phyloP scores from a whole-genome alignment of 2,888 invertebrate genomes.

The Erebia epiphron region DNA sequence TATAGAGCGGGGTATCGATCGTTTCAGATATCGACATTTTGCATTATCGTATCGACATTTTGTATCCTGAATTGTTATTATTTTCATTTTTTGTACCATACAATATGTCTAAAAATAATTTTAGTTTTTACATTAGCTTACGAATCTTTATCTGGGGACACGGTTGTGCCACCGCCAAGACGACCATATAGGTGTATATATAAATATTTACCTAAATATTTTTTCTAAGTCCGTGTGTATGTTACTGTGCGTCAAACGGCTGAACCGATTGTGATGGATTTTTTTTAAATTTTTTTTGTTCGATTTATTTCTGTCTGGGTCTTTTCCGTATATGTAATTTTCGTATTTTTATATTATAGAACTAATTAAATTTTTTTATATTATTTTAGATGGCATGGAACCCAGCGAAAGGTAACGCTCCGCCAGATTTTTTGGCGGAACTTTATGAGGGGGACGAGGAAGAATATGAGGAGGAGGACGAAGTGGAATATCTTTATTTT shows the following conservation, averaged over 20 bases:
- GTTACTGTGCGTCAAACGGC: slow-evolving; percentile 4
- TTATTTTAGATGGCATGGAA: not conserved
- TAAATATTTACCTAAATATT: not conserved
- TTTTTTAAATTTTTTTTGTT: slow-evolving; percentile 3
- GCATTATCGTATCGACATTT: no score
- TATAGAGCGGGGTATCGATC: slow-evolving; percentile 1
- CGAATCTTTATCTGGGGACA: not conserved
- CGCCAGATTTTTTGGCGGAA: not conserved
- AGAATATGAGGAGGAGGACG: not conserved
- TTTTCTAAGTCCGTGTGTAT: slow-evolving; percentile 4
- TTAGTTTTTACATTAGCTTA: no score
- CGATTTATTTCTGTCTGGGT: slow-evolving; percentile 1
- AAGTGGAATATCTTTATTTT: not conserved
- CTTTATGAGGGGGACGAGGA: not conserved
- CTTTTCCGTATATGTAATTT: not conserved
- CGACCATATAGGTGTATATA: slow-evolving; percentile 2
- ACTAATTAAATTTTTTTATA: slow-evolving; percentile 2
- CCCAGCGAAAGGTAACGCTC: not conserved
- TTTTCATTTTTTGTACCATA: not conserved
- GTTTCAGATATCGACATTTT: not conserved
- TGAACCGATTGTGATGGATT: not conserved
- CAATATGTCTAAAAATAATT: not conserved
- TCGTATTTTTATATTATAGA: slow-evolving; percentile 4
- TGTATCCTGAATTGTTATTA: not conserved
- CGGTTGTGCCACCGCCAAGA: slow-evolving; percentile 1